Base-by-base conservation (phyloP, 2,888 invertebrate genomes). In the Caenorhabditis sp. region DNA sequence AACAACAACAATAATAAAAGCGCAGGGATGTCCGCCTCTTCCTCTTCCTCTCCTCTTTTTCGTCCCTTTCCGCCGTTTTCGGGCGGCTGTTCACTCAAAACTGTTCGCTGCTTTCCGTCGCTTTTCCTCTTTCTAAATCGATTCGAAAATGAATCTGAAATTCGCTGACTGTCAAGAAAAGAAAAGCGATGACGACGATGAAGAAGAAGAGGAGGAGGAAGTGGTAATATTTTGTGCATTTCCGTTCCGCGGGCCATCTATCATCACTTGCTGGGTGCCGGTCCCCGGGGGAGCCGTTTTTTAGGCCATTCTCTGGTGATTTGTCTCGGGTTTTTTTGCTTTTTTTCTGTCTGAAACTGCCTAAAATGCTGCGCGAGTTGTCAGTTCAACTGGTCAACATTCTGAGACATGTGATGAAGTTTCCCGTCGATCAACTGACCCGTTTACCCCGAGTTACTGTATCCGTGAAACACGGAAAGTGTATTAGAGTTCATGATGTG, bases 51-150 rank as follows among this genome's bases (percentile, higher is more conserved):
- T 15, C 45, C 24, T 3, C 11, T 13, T 26, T 15, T 17, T 22
- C 35, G 11, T 20, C 7, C 30, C 30, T 61, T 24, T 39, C n/a
- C 17, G 17, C 41, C 41, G 15, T 53, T 65, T 55, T 65, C 46
- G 53, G 26, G 58, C 68, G 59, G 68, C 68, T 68, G 68, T 59
- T 46, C 53, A 65, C 48, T 43, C 59, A 45, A 65, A 48, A 45
- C 70, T 65, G 46, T 65, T 61, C 58, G 20, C 35, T 30, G 30
- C 30, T 22, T 50, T 4, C 17, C n/a, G 55, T 6, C 62, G 5
- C 32, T 66, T 6, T 35, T 35, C 15, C 11, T 22, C 26, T 2
- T 30, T 15, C 7, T 35, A 9, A 30, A 30, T 30, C 30, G 9
- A 7, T 13, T 46, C n/a, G 4, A 11, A 6, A 4, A 62, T 62